phyloP scores from a whole-genome alignment of 1,140 invertebrate genomes.

The Cyclargus thomasi region DNA sequence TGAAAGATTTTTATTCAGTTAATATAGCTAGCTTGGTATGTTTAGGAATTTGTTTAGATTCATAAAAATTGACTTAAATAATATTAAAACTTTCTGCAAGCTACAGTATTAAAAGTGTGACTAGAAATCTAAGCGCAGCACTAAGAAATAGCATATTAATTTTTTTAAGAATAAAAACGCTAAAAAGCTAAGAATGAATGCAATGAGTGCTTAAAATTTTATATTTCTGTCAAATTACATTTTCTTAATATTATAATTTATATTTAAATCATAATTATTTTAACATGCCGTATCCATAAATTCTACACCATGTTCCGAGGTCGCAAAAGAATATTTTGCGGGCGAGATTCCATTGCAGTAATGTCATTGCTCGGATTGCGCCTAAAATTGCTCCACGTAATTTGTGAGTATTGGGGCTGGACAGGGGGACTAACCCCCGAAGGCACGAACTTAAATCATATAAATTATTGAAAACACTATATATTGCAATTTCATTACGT shows the following conservation, averaged over 20 bases:
- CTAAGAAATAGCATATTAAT: too few species aligned
- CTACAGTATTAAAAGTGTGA: too few species aligned
- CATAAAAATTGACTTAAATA: neutral
- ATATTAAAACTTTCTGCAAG: too few species aligned
- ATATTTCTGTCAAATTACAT: too few species aligned
- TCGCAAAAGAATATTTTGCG: slow-evolving; percentile 34
- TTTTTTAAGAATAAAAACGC: too few species aligned
- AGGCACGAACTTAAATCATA: slow-evolving; percentile 17
- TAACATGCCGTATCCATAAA: slow-evolving; percentile 16
- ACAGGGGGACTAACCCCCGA: slow-evolving; percentile 32
- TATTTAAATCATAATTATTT: neutral
- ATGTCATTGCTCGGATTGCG: slow-evolving; percentile 62
- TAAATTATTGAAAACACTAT: slow-evolving; percentile 9
- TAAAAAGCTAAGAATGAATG: too few species aligned
- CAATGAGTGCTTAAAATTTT: too few species aligned
- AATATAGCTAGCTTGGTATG: neutral
- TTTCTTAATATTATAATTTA: too few species aligned
- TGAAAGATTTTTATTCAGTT: slow-evolving; percentile 18
- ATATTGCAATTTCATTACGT: neutral
- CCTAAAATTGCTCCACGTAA: slow-evolving; percentile 64
- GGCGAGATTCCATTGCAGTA: slow-evolving; percentile 49
- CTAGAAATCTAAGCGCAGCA: too few species aligned
- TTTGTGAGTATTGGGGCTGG: slow-evolving; percentile 49
- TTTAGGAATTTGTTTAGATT: neutral
- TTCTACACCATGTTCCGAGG: slow-evolving; percentile 25